Conservation (phyloP, 2,113 vertebrate species). For the Asarcornis scutulata region DNA sequence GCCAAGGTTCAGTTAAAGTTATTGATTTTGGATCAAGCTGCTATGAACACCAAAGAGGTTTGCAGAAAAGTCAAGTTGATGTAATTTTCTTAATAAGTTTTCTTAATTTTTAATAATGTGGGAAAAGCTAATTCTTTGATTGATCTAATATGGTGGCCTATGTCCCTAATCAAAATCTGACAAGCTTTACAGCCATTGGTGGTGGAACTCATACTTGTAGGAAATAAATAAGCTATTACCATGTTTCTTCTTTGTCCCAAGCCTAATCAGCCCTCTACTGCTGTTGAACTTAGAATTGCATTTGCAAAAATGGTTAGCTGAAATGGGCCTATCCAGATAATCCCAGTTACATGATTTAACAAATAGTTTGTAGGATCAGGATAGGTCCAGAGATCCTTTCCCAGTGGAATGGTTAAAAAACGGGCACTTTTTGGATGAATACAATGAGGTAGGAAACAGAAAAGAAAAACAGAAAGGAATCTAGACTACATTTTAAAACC, state of each 20-base stretch:
- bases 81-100: slow-evolving; percentile 68
- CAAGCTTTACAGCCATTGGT: background rate
- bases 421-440: background rate
- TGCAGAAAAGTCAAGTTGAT: slow-evolving; percentile 69
- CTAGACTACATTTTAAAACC: background rate
- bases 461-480: background rate
- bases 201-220: background rate
- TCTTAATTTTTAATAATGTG: slow-evolving; percentile 11
- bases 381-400: background rate
- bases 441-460: background rate
- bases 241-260: background rate
- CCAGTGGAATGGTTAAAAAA: background rate
- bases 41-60: slow-evolving; percentile 93
- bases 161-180: background rate
- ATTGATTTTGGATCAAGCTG: slow-evolving; percentile 97
- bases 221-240: background rate
- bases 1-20: slow-evolving; percentile 92
- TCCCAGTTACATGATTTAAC: background rate
- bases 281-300: background rate
- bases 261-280: background rate
- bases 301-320: background rate
- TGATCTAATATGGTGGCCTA: background rate
- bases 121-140: background rate
- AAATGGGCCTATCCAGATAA: background rate
- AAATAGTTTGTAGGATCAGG: background rate